Base-by-base conservation (phyloP, 2,888 invertebrate genomes). In the Chymomyza amoena region DNA sequence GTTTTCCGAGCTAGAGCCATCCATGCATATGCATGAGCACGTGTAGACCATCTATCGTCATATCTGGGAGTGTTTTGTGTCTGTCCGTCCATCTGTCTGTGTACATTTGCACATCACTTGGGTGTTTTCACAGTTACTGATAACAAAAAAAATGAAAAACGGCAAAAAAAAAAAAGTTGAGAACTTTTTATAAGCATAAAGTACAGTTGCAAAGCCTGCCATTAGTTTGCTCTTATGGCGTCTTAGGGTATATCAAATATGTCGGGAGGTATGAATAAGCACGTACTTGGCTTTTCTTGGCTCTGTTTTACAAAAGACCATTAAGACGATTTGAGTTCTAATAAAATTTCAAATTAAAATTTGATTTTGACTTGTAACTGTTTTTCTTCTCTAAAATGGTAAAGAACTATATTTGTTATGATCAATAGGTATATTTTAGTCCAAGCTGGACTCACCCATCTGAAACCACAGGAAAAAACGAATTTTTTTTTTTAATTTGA, bases 61-160 rank as follows among this genome's bases (percentile, higher is more conserved):
- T 54, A 16, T 51, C 51, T 51, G n/a, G 6, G 5, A 16, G 18
- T 54, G 54, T 54, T 9, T 54, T 54, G 18, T 62, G 20, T 62
- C 50, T 25, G 61, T 62, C 50, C 18, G 45, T 62, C 9, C 25
- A 16, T 62, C 18, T 62, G 32, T 70, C 60, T 61, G 60, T 63
- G 52, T 63, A 61, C 57, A 70, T 70, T 67, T 67, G 67, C 70
- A 75, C 67, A 70, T 70, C 73, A 75, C 75, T 73, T 73, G 73
- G 70, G 68, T 68, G 76, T 76, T 66, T 70, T 76, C 68, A 70
- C 61, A 56, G 70, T 66, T 68, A 63, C 62, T 61, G 76, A 76
- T 76, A 76, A 73, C 68, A 73, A 62, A 73, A 54, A 57, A 18
- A 50, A 20, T 10, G 13, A 54, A 15, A 20, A 25, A 51, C 50